These are phyloP conservation scores for Nezara viridula DNA, from an alignment of 2,888 invertebrate species.

Conservation along the genomic window DNA sequence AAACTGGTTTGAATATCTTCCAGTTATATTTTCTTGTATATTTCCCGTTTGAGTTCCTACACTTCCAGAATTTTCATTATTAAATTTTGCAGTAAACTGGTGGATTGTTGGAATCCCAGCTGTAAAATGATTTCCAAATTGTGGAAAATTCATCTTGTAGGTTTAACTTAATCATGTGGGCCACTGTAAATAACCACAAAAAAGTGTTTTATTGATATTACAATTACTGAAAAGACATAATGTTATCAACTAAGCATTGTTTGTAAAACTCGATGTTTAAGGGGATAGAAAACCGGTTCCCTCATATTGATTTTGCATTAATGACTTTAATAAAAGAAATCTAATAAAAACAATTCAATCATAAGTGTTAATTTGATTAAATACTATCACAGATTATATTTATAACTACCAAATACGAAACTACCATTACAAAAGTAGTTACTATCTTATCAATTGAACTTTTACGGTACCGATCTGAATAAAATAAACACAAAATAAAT, in stretches of 20 bases:
- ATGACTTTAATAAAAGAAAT: not conserved
- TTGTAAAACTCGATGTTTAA: not conserved
- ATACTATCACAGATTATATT: not conserved
- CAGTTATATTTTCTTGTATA: constrained; percentile 63
- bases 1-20: constrained; percentile 64
- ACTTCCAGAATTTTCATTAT: constrained; percentile 68
- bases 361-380: not conserved
- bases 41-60: constrained; percentile 61
- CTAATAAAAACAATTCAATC: not conserved
- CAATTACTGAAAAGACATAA: not conserved
- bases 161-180: constrained; percentile 39
- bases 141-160: constrained; percentile 83
- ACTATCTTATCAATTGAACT: not conserved
- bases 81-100: constrained; percentile 84
- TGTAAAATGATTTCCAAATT: constrained; percentile 85
- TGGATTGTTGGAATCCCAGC: constrained; percentile 84
- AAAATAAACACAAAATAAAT: not conserved
- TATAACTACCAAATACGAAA: not conserved
- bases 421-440: not conserved
- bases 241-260: not conserved
- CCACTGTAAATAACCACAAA: constrained; percentile 38
- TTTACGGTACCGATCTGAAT: not conserved
- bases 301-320: constrained; percentile 1
- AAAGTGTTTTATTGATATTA: not conserved
- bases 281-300: constrained; percentile 5